Evolutionary conservation across 1,140 invertebrate species (phyloP).

Genomic region (Papilio xuthus): DNA sequence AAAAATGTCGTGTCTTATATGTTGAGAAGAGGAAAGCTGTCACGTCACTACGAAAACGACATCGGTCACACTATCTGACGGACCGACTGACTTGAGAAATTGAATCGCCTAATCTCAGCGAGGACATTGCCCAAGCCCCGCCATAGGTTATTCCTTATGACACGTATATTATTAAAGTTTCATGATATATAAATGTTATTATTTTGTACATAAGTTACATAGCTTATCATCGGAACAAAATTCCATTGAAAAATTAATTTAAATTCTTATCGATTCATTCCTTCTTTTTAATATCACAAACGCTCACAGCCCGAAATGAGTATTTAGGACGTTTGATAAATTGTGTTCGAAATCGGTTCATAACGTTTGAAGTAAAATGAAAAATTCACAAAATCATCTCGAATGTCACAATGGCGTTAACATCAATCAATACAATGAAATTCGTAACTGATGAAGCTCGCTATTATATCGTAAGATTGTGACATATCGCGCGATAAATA

Average conservation of each 20-base stretch:
- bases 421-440: slow-evolving; percentile 75
- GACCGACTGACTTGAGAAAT: slow-evolving; percentile 78
- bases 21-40: slow-evolving; percentile 49
- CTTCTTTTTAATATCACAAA: slow-evolving; percentile 67
- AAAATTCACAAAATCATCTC: slow-evolving; percentile 72
- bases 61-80: slow-evolving; percentile 75
- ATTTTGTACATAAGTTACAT: neutral
- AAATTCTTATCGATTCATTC: slow-evolving; percentile 49
- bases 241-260: slow-evolving; percentile 55
- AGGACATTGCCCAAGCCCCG: slow-evolving; percentile 45
- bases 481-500: slow-evolving; percentile 60
- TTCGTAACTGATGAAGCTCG: slow-evolving; percentile 56
- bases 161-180: neutral
- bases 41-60: slow-evolving; percentile 60
- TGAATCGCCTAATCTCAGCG: slow-evolving; percentile 71
- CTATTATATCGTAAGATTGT: slow-evolving; percentile 58
- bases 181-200: neutral
- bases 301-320: slow-evolving; percentile 52
- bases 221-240: neutral
- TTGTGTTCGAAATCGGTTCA: slow-evolving; percentile 70
- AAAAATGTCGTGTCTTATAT: neutral
- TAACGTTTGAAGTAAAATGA: slow-evolving; percentile 67
- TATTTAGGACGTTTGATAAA: slow-evolving; percentile 74
- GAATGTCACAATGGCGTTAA: slow-evolving; percentile 72
- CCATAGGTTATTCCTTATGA: neutral